Percentiles rank a stretch among this genome's conserved stretches.
Conservation (phyloP, 2,888 invertebrate species). For the Epistrophella euchroma region DNA sequence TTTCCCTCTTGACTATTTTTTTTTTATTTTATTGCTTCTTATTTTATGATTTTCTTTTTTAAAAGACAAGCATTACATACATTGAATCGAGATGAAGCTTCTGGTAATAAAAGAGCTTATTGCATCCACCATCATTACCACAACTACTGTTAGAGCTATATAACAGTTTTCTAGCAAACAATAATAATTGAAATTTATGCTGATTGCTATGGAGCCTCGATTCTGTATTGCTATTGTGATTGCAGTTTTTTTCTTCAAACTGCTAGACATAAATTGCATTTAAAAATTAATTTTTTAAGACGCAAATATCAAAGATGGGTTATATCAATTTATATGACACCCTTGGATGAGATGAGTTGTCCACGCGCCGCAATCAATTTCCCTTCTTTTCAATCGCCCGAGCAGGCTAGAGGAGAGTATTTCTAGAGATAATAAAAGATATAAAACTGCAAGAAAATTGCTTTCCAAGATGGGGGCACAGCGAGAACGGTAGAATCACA, state of each 20-base stretch:
- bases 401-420: background rate
- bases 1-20: slow-evolving; percentile 18
- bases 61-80: slow-evolving; percentile 13
- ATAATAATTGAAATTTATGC: slow-evolving; percentile 56
- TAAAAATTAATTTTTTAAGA: slow-evolving; percentile 24
- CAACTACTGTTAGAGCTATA: slow-evolving; percentile 7
- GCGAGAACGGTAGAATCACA: background rate
- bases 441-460: slow-evolving; percentile 55
- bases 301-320: slow-evolving; percentile 32
- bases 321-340: slow-evolving; percentile 49
- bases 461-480: slow-evolving; percentile 30
- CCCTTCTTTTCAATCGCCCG: slow-evolving; percentile 19
- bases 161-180: slow-evolving; percentile 44
- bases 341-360: slow-evolving; percentile 26
- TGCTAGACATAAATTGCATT: slow-evolving; percentile 9
- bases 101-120: slow-evolving; percentile 35
- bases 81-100: slow-evolving; percentile 38
- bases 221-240: slow-evolving; percentile 14
- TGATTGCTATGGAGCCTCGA: slow-evolving; percentile 30
- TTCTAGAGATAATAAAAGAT: slow-evolving; percentile 49
- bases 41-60: slow-evolving; percentile 6
- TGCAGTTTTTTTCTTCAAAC: slow-evolving; percentile 6
- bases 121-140: slow-evolving; percentile 4
- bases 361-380: slow-evolving; percentile 33
- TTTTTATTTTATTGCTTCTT: background rate